These are phyloP conservation scores for Cenopis cana DNA, from an alignment of 2,888 invertebrate genomes.

Conservation along the genomic window DNA sequence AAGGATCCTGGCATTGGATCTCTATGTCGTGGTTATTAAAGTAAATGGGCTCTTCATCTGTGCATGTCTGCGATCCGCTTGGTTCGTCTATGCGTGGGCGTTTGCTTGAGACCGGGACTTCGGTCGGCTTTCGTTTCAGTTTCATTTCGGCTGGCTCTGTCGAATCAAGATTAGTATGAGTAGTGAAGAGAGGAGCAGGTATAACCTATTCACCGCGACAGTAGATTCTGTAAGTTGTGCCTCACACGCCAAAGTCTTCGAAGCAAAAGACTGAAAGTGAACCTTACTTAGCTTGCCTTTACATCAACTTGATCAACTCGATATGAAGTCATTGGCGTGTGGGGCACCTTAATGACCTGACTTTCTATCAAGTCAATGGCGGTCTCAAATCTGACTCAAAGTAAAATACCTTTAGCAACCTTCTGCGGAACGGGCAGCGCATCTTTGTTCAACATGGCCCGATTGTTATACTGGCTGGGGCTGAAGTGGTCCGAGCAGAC, in stretches of 20 bases:
- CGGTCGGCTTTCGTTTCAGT: neutral
- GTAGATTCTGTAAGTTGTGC: too few relatives aligned
- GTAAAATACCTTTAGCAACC: neutral
- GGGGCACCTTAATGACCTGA: too few relatives aligned
- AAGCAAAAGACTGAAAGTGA: too few relatives aligned
- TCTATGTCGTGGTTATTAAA: neutral
- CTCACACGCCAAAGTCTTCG: too few relatives aligned
- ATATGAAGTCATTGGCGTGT: too few relatives aligned
- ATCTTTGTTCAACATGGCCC: neutral
- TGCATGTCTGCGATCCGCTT: neutral
- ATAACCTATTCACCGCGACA: too few relatives aligned
- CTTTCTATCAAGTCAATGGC: too few relatives aligned
- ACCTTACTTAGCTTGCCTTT: too few relatives aligned
- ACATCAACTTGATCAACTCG: too few relatives aligned
- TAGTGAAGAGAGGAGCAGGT: too few relatives aligned
- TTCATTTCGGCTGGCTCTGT: neutral
- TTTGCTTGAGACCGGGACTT: neutral
- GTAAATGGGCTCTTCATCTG: neutral
- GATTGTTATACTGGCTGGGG: neutral
- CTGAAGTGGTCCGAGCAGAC: conserved; percentile 34
- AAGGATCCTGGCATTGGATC: conserved; percentile 9
- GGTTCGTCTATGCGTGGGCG: neutral
- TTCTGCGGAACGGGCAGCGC: neutral
- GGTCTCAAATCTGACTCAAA: too few relatives aligned
- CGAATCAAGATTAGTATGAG: neutral